Evolutionary conservation across 2,888 invertebrate genomes (phyloP).

Genomic region (Noctuana brunneofusca): DNA sequence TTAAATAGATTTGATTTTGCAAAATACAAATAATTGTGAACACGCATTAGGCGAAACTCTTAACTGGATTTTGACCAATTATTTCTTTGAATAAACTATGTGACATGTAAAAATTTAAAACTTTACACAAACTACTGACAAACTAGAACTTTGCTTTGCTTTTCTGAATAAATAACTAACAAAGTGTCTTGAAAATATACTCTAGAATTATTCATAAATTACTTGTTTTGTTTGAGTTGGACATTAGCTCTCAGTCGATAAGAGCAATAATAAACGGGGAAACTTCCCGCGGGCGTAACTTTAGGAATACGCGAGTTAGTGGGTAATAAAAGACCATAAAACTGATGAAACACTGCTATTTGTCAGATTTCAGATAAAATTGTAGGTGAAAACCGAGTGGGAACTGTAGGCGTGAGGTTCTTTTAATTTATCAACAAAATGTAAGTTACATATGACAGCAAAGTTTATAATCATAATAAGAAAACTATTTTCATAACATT

Average conservation of each 20-base stretch:
- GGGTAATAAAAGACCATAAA: slow-evolving; percentile 35
- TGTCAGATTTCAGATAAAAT: slow-evolving; percentile 34
- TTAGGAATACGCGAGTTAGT: slow-evolving; percentile 27
- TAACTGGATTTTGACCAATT: too few relatives aligned
- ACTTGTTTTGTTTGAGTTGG: slow-evolving; percentile 31
- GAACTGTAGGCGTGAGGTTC: slow-evolving; percentile 6
- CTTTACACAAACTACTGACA: too few relatives aligned
- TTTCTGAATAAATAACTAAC: slow-evolving; percentile 17
- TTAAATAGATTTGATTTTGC: too few relatives aligned
- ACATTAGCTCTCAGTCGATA: slow-evolving; percentile 30
- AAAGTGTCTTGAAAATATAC: slow-evolving; percentile 26
- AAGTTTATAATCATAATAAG: not conserved
- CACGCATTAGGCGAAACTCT: too few relatives aligned
- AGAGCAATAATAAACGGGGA: slow-evolving; percentile 31
- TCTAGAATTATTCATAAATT: slow-evolving; percentile 29
- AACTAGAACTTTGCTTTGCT: slow-evolving; percentile 17
- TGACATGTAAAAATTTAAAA: too few relatives aligned
- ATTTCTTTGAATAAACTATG: too few relatives aligned
- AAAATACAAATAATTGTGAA: too few relatives aligned
- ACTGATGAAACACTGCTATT: slow-evolving; percentile 33
- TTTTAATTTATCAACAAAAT: slow-evolving; percentile 14
- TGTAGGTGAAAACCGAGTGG: slow-evolving; percentile 17
- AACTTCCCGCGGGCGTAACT: slow-evolving; percentile 30
- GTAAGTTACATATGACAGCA: not conserved
- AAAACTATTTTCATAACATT: too few relatives aligned